These are phyloP conservation scores for Columbina picui DNA, from an alignment of 2,113 vertebrate genomes.

Conservation along the genomic window DNA sequence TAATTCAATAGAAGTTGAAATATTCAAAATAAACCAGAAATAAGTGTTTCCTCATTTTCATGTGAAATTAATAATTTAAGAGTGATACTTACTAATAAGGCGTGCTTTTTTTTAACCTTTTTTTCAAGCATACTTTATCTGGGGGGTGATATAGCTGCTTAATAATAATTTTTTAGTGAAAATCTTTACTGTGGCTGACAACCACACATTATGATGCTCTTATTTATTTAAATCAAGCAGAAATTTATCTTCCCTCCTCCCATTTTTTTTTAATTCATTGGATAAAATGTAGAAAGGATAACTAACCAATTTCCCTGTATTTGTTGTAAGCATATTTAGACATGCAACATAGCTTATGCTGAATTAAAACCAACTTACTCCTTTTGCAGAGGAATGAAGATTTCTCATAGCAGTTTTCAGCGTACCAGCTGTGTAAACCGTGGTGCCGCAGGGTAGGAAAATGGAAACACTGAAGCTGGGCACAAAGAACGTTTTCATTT, in stretches of 20 bases:
- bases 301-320: neutral
- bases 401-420: constrained; percentile 94
- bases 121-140: neutral
- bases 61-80: neutral
- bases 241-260: neutral
- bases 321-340: neutral
- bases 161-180: neutral
- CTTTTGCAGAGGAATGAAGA: constrained; percentile 97
- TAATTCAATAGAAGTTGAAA: neutral
- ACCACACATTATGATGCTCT: neutral
- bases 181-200: neutral
- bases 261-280: neutral
- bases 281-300: neutral
- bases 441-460: constrained; percentile 88
- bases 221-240: neutral
- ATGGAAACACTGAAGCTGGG: constrained; percentile 92
- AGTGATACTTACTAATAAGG: neutral
- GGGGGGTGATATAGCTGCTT: neutral
- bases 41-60: neutral
- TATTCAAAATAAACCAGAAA: neutral
- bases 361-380: constrained; percentile 76
- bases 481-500: constrained; percentile 90
- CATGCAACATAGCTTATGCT: neutral
- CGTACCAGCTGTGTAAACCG: constrained; percentile 94
- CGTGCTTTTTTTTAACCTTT: fast-evolving